A percentile compares a stretch with the other conserved stretches of the same genome.
These are phyloP conservation scores for Centropristis striata DNA, from an alignment of 2,113 vertebrate genomes.

Conservation along the genomic window DNA sequence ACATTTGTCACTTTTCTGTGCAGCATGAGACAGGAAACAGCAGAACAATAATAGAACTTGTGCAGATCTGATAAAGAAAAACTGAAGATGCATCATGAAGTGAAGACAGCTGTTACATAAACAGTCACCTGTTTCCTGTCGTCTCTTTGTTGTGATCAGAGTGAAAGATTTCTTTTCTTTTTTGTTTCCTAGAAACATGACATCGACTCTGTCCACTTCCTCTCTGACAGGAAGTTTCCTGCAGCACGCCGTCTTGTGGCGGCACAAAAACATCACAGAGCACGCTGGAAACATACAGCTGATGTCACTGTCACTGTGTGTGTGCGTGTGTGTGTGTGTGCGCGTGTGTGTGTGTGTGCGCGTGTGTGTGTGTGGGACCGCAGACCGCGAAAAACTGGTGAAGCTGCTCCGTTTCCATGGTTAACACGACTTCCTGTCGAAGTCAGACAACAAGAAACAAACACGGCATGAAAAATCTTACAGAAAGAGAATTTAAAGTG, in stretches of 20 bases:
- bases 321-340: neutral
- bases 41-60: too few species aligned
- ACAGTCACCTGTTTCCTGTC: neutral
- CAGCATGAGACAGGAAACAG: too few species aligned
- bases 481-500: conserved; percentile 20
- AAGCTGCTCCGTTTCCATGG: conserved; percentile 29
- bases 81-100: too few species aligned
- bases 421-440: conserved; percentile 55
- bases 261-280: neutral
- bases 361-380: neutral
- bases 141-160: neutral
- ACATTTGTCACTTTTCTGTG: too few species aligned
- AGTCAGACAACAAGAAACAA: conserved; percentile 20
- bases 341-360: neutral
- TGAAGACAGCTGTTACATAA: neutral
- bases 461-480: neutral
- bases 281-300: neutral
- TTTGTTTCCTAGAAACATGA: conserved; percentile 52
- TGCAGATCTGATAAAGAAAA: neutral
- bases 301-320: conserved; percentile 14
- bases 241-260: conserved; percentile 14
- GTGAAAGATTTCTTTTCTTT: neutral
- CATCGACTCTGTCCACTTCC: conserved; percentile 10
- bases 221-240: conserved; percentile 42
- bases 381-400: conserved; percentile 53